Base-by-base conservation (phyloP, 1,140 invertebrate species). In the Drosophila funebris region DNA sequence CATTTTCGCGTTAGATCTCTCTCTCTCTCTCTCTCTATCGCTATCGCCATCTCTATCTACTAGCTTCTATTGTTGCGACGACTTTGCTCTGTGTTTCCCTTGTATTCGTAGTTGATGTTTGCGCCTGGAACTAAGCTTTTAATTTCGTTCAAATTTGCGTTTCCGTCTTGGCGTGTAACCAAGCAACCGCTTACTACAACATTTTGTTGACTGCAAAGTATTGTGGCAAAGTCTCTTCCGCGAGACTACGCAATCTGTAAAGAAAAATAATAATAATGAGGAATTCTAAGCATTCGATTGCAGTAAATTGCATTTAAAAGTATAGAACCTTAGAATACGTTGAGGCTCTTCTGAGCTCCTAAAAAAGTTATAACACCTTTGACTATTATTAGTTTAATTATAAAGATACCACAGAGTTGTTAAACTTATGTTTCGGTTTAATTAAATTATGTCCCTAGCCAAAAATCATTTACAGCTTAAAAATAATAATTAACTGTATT, bases 61-160 rank as follows among this genome's bases (percentile, higher is more conserved):
- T 9, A 18, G 27, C 18, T 58, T 18, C 11, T 5, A 13, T 36
- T 56, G 8, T 27, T 29, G 22, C 37, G 24, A 27, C 18, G 43
- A 67, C 41, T 50, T 50, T 8, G 6, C 14, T 13, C 24, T 2
- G 13, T n/a, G 53, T 53, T 18, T 29, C 22, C 33, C 29, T 61
- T 62, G 37, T 14, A 57, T 57, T 48, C 33, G 11, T 50, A 39
- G 24, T 43, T 50, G 31, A n/a, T 63, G 31, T 72, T 52, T 72
- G 61, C n/a, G 29, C 29, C 36, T 27, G 44, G 9, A 43, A 56
- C 44, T 57, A 41, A 16, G 61, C 61, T 72, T 66, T 67, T 58
- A 72, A 72, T 67, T 72, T 72, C 62, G 53, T 67, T 72, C 53
- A 72, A 72, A 67, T 72, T 67, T 53, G 69, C 63, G 37, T 53